These are phyloP conservation scores for Pachyseris speciosa DNA, from an alignment of 64 coral and sea anemone species.

Conservation along the genomic window DNA sequence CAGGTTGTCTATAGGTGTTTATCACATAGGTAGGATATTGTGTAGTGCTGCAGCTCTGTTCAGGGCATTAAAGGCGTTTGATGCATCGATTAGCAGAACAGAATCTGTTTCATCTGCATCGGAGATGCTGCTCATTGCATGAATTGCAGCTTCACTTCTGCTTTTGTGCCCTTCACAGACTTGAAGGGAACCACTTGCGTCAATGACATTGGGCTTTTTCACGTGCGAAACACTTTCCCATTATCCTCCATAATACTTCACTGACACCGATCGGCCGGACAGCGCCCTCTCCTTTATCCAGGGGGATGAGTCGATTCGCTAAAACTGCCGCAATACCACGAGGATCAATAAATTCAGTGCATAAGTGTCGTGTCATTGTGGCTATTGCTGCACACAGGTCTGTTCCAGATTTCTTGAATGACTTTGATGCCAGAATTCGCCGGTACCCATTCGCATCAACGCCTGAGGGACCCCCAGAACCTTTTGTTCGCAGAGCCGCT, in stretches of 20 bases:
- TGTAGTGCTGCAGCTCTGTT: too few relatives aligned
- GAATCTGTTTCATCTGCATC: background rate
- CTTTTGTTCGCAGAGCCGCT: background rate
- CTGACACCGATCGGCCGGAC: background rate
- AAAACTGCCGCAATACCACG: background rate
- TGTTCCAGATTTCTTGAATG: conserved; percentile 9
- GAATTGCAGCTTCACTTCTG: conserved; percentile 11
- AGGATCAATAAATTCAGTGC: conserved; percentile 12
- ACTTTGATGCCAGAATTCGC: conserved; percentile 9
- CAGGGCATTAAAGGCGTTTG: conserved; percentile 5
- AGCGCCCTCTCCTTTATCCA: conserved; percentile 10
- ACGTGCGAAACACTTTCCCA: background rate
- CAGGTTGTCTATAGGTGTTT: too few relatives aligned
- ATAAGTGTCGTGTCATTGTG: background rate
- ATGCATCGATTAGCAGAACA: conserved; percentile 15
- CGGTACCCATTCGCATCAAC: conserved; percentile 13
- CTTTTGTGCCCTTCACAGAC: background rate
- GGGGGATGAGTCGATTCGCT: conserved; percentile 8
- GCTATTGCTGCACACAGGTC: conserved; percentile 10
- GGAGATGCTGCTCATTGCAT: conserved; percentile 14
- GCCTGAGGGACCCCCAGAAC: background rate
- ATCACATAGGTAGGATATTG: too few relatives aligned
- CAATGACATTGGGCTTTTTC: background rate
- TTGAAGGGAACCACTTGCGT: conserved; percentile 22
- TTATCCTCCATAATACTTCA: conserved; percentile 15